Conservation (phyloP, 2,888 invertebrate genomes). For the Aphidius colemani region DNA sequence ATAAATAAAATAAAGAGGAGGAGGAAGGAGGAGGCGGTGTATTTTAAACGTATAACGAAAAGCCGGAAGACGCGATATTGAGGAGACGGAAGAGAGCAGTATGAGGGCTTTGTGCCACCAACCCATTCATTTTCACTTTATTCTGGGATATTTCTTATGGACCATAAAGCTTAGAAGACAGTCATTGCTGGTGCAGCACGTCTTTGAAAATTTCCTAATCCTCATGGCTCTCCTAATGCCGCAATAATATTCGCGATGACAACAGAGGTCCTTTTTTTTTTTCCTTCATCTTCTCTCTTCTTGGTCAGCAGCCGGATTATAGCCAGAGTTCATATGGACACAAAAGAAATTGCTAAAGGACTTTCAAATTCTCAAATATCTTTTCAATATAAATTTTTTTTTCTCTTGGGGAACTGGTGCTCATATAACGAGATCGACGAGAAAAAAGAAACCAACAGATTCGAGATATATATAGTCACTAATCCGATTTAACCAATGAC, state of each 20-base stretch:
- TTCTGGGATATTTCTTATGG: background rate
- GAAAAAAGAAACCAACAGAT: background rate
- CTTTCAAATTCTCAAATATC: constrained; percentile 10
- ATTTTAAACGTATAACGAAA: constrained; percentile 19
- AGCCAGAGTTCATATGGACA: constrained; percentile 19
- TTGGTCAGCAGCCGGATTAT: constrained; percentile 16
- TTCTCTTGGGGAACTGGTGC: background rate
- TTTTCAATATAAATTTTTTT: background rate
- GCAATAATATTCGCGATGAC: constrained; percentile 44
- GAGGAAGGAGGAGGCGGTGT: constrained; percentile 18
- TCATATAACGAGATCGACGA: constrained; percentile 8
- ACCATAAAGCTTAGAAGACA: background rate
- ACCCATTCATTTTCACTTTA: background rate
- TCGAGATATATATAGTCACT: constrained; percentile 8
- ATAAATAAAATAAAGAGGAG: constrained; percentile 6
- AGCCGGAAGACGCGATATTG: constrained; percentile 46
- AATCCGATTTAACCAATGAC: constrained; percentile 6
- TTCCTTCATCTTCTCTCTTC: constrained; percentile 14
- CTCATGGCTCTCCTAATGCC: constrained; percentile 38
- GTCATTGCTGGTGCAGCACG: background rate
- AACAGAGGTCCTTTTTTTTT: constrained; percentile 29
- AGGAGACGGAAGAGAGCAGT: constrained; percentile 48
- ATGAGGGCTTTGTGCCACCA: constrained; percentile 38
- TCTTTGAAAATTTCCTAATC: constrained; percentile 9
- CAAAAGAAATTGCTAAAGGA: constrained; percentile 17